Conservation (phyloP, 2,113 vertebrate genomes). For the Onychorhynchus coronatus region DNA sequence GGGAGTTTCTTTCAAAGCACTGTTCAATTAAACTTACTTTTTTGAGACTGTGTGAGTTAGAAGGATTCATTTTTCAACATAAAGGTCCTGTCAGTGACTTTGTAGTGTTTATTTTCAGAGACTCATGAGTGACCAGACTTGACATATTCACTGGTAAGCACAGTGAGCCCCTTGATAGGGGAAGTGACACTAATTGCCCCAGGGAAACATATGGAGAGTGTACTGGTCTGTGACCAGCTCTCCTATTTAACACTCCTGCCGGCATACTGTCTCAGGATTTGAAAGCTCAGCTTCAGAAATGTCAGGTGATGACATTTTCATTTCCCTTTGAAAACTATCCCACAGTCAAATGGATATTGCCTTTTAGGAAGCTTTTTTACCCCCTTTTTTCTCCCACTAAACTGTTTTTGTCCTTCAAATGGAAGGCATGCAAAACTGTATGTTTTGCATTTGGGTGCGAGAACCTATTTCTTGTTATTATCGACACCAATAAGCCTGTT, state of each 20-base stretch:
- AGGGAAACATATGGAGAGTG: neutral
- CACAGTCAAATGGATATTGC: neutral
- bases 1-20: neutral
- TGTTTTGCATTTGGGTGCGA: neutral
- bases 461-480: neutral
- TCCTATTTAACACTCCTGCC: constrained; percentile 16
- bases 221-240: constrained; percentile 12
- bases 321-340: constrained; percentile 39
- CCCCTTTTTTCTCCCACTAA: rapidly evolving
- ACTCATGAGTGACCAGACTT: constrained; percentile 80
- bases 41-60: neutral
- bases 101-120: constrained; percentile 74
- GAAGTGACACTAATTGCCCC: neutral
- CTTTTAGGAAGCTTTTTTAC: neutral
- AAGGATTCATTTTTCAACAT: constrained; percentile 6
- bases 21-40: neutral
- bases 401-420: neutral
- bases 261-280: neutral
- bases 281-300: constrained; percentile 51
- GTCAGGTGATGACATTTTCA: constrained; percentile 60
- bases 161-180: neutral
- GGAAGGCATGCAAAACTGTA: neutral
- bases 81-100: constrained; percentile 1
- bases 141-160: constrained; percentile 86
- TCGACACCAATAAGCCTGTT: neutral